phyloP scores from a whole-genome alignment of 2,113 vertebrate species.

The Chroicocephalus ridibundus region DNA sequence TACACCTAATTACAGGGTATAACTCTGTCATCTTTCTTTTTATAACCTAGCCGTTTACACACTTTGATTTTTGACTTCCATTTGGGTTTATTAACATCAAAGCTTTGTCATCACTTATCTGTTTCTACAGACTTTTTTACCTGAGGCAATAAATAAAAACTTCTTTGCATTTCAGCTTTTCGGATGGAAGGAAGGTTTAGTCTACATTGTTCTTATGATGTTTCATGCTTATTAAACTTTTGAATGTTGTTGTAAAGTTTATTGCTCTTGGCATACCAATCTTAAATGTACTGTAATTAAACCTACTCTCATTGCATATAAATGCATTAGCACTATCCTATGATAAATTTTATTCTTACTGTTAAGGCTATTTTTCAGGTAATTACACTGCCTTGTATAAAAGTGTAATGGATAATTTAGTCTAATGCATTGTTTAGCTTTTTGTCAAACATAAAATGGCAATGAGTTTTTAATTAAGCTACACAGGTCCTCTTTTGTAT shows the following conservation, averaged over 20 bases:
- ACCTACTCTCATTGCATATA: conserved; percentile 38
- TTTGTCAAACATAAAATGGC: conserved; percentile 19
- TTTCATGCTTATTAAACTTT: conserved; percentile 72
- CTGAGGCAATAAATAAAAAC: conserved; percentile 74
- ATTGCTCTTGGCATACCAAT: conserved; percentile 54
- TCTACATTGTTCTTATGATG: conserved; percentile 61
- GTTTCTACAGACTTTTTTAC: conserved; percentile 75
- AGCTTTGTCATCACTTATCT: conserved; percentile 80
- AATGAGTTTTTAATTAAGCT: conserved; percentile 36
- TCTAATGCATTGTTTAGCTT: conserved; percentile 48
- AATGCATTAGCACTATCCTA: conserved; percentile 31
- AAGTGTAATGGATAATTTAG: conserved; percentile 40
- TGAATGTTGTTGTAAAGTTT: conserved; percentile 64
- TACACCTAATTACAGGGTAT: conserved; percentile 79
- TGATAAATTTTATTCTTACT: conserved; percentile 54
- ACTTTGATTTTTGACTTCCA: conserved; percentile 84
- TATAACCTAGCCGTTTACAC: conserved; percentile 76
- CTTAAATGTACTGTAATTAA: conserved; percentile 69
- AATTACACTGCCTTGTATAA: conserved; percentile 37
- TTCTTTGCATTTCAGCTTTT: conserved; percentile 72
- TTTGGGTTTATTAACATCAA: conserved; percentile 85
- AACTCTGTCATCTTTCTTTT: conserved; percentile 79
- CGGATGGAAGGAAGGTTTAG: conserved; percentile 62
- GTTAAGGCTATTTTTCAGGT: conserved; percentile 40
- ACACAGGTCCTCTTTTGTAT: background rate